Conservation (phyloP, 2,113 vertebrate genomes). For the Lepisosteus osseus region DNA sequence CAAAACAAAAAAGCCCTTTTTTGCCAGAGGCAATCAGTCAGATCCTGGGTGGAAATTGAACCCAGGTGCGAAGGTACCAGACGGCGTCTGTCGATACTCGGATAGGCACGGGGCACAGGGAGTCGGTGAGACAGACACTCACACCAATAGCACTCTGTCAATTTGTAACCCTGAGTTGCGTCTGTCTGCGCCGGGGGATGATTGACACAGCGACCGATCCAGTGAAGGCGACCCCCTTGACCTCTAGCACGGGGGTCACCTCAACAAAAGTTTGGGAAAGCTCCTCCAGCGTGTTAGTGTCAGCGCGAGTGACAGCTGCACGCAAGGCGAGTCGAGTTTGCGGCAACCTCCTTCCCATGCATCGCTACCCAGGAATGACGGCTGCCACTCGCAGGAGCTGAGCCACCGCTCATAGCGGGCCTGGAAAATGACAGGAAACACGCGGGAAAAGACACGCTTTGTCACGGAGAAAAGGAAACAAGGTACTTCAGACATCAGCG, state of each 20-base stretch:
- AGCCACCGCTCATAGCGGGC: conserved; percentile 21
- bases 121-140: conserved; percentile 16
- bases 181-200: conserved; percentile 24
- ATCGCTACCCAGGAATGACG: conserved; percentile 44
- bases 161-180: conserved; percentile 30
- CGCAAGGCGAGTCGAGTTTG: conserved; percentile 35
- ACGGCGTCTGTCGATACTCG: neutral
- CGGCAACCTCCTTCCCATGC: conserved; percentile 38
- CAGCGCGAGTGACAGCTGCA: conserved; percentile 52
- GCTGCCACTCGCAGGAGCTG: conserved; percentile 15
- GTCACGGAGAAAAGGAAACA: neutral
- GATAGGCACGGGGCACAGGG: conserved; percentile 11
- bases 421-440: conserved; percentile 45
- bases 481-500: conserved; percentile 4
- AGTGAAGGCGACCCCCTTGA: conserved; percentile 44
- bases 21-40: too few species aligned
- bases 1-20: too few species aligned
- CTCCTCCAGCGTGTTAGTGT: conserved; percentile 23
- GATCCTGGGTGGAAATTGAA: too few species aligned
- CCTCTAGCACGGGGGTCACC: conserved; percentile 32
- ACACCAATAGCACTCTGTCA: conserved; percentile 4
- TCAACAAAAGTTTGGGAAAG: conserved; percentile 42
- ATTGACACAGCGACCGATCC: conserved; percentile 15
- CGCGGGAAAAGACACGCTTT: conserved; percentile 22
- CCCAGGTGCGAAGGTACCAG: too few species aligned